Base-by-base conservation (phyloP, 2,888 invertebrate genomes). In the Drosophila anceps region DNA sequence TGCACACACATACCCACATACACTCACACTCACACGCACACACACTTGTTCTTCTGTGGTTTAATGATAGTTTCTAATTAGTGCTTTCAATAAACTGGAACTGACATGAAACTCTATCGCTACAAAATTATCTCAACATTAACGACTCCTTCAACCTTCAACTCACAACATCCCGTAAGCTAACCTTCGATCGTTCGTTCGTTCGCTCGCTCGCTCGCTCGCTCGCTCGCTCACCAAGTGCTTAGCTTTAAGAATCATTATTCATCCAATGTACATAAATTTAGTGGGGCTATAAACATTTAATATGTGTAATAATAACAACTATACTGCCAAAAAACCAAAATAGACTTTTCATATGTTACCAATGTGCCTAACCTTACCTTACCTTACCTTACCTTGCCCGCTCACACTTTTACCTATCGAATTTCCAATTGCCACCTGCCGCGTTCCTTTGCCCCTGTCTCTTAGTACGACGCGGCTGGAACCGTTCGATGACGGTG, bases 71-170 rank as follows among this genome's bases (percentile, higher is more conserved):
- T 87, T 59, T 87, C 66, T 83, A 81, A 81, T 81, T 82, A 84
- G 79, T 82, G 84, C 85, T 79, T 82, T 84, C 84, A 75, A 79
- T 77, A 76, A 87, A 79, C 84, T 81, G 84, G 88, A 88, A 75
- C 62, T 78, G 82, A 77, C 79, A 73, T 79, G 79, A 84, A 79
- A 73, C 69, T 50, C 50, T 82, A 71, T 84, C 74, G 84, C 84
- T 79, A 76, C 73, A 68, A 73, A 69, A 77, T 71, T 69, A 73
- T 76, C 53, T 69, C 77, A 68, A 70, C 65, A 76, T 71, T 73
- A 70, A 79, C 73, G 70, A 68, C 54, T 69, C 63, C 79, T 73
- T 63, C 73, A 67, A 64, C 48, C 44, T 13, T 35, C 41, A 50
- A 48, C 29, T 76, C 79, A 73, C 77, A 78, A 59, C 74, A 80